phyloP scores from a whole-genome alignment of 1,140 invertebrate genomes.

The Teleopsis dalmanni region DNA sequence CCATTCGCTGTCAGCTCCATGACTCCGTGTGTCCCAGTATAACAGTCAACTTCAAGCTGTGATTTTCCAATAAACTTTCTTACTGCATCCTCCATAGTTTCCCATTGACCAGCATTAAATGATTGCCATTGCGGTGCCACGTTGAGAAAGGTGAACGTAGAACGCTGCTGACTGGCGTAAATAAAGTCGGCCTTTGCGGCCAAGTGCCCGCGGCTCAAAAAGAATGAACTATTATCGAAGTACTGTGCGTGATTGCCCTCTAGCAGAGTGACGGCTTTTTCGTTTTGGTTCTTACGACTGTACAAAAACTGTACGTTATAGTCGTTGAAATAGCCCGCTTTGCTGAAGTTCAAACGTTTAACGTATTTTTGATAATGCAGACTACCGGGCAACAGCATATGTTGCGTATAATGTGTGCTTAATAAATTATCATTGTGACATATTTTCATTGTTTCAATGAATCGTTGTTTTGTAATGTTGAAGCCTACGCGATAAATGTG shows the following conservation, averaged over 20 bases:
- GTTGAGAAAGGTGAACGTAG: conserved; percentile 59
- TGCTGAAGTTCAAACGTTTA: conserved; percentile 25
- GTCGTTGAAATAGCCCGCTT: conserved; percentile 23
- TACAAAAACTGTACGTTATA: conserved; percentile 29
- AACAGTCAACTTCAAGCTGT: conserved; percentile 45
- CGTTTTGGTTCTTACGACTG: conserved; percentile 17
- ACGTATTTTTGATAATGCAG: conserved; percentile 26
- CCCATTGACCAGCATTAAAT: conserved; percentile 59
- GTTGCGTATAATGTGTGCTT: conserved; percentile 24
- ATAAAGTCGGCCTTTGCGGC: conserved; percentile 58
- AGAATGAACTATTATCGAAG: conserved; percentile 21
- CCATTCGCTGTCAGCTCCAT: conserved; percentile 43
- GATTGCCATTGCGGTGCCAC: conserved; percentile 56
- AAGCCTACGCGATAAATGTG: conserved; percentile 32
- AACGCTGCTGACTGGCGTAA: conserved; percentile 54
- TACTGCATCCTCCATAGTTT: conserved; percentile 43
- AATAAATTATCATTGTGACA: conserved; percentile 24
- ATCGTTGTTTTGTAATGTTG: conserved; percentile 20
- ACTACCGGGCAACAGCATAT: conserved; percentile 23
- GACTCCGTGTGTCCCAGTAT: conserved; percentile 52
- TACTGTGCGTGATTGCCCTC: conserved; percentile 13
- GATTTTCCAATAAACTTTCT: conserved; percentile 37
- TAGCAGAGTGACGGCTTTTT: conserved; percentile 13
- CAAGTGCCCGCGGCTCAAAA: conserved; percentile 51
- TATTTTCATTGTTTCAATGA: conserved; percentile 29